These are phyloP conservation scores for Idaea aversata DNA, from an alignment of 2,888 invertebrate species.

Conservation along the genomic window DNA sequence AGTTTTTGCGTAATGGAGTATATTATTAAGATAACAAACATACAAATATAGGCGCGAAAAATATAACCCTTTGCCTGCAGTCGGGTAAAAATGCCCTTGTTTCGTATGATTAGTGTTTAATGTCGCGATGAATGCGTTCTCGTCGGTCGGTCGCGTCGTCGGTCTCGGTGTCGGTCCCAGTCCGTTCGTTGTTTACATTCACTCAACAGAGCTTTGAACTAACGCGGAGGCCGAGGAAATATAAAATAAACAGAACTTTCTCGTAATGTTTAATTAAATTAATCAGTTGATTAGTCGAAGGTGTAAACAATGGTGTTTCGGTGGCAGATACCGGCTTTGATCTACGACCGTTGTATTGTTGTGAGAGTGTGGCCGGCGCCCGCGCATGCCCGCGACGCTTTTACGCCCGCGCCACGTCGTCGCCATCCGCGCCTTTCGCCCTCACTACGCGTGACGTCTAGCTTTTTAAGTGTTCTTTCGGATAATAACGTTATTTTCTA, in stretches of 20 bases:
- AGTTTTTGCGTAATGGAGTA: no score
- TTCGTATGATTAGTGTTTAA: neutral
- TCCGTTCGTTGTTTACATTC: conserved; percentile 62
- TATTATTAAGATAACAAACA: no score
- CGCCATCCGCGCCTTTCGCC: conserved; percentile 6
- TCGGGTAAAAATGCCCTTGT: no score
- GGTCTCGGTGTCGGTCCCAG: conserved; percentile 16
- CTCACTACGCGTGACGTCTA: neutral
- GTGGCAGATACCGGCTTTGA: conserved; percentile 54
- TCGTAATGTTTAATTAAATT: conserved; percentile 81
- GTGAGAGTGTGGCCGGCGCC: conserved; percentile 49
- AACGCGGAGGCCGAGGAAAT: conserved; percentile 78
- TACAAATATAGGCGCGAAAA: no score
- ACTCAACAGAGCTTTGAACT: conserved; percentile 75
- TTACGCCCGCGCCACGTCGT: conserved; percentile 39
- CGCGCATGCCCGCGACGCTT: conserved; percentile 37
- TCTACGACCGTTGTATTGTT: conserved; percentile 67
- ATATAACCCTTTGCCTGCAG: no score
- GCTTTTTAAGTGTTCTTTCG: no score
- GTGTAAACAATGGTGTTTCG: conserved; percentile 68
- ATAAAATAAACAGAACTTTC: conserved; percentile 79
- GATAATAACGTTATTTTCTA: no score
- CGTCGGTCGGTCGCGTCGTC: conserved; percentile 49
- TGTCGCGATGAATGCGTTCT: conserved; percentile 30
- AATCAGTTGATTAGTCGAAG: conserved; percentile 79